Conservation (phyloP, 2,113 vertebrate genomes). For the Gymnobelideus leadbeateri region DNA sequence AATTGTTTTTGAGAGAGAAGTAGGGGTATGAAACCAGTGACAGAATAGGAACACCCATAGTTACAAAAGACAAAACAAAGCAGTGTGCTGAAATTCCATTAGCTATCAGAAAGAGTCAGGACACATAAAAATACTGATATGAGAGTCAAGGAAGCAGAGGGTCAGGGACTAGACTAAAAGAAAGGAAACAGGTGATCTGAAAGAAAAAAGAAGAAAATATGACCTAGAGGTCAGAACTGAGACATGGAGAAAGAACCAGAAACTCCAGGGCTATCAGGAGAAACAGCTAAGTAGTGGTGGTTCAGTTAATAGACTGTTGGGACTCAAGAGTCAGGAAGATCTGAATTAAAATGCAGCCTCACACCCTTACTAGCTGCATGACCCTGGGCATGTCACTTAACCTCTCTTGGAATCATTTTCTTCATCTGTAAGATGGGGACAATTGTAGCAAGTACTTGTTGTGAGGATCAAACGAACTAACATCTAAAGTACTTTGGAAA, state of each 20-base stretch:
- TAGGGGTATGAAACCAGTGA: background rate
- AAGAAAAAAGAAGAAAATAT: background rate
- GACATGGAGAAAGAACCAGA: background rate
- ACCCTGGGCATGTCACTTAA: background rate
- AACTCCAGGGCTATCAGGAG: background rate
- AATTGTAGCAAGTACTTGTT: background rate
- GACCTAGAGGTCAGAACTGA: background rate
- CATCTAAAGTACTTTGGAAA: background rate
- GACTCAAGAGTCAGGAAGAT: background rate
- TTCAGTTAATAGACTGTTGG: background rate
- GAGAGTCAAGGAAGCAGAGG: background rate
- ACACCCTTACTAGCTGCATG: background rate
- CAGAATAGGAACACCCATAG: background rate
- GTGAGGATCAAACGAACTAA: background rate
- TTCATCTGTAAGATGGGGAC: background rate
- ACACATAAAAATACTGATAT: background rate
- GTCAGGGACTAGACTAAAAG: background rate
- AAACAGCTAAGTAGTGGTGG: background rate
- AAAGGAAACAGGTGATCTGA: background rate
- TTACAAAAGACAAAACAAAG: background rate
- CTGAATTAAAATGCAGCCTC: background rate
- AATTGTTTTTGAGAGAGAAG: background rate
- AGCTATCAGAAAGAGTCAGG: background rate
- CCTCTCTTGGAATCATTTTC: background rate
- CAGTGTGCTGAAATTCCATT: background rate